phyloP scores from a whole-genome alignment of 1,140 invertebrate species.

The Chelonus insularis region DNA sequence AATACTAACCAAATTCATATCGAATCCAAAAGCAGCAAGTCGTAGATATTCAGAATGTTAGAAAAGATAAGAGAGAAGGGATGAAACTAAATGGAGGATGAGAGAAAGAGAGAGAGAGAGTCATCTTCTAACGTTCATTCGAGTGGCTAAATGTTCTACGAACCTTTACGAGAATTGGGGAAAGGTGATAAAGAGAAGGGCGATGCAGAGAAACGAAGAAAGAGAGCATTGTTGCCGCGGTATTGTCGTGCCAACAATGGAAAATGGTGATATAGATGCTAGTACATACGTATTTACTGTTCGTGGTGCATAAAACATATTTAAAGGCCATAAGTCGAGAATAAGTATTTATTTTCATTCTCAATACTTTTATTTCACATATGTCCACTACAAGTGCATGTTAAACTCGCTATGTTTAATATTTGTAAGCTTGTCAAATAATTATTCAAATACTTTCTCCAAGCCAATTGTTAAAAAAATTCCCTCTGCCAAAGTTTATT shows the following conservation, averaged over 20 bases:
- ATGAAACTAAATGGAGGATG: not conserved
- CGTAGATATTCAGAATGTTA: constrained; percentile 2
- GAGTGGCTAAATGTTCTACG: constrained; percentile 24
- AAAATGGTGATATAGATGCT: constrained; percentile 11
- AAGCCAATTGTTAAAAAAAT: no score
- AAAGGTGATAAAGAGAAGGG: constrained; percentile 13
- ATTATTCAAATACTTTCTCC: no score
- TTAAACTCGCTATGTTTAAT: not conserved
- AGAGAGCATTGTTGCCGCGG: constrained; percentile 20
- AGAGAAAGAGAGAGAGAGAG: not conserved
- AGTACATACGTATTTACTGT: constrained; percentile 14
- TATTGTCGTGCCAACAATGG: constrained; percentile 32
- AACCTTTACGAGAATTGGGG: constrained; percentile 31
- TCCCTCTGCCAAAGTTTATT: no score
- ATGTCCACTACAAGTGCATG: not conserved
- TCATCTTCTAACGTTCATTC: constrained; percentile 24
- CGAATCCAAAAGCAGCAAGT: constrained; percentile 18
- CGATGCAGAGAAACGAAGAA: not conserved
- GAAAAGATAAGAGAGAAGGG: not conserved
- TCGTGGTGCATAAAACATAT: constrained; percentile 29
- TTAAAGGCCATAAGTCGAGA: constrained; percentile 25
- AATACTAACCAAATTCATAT: constrained; percentile 28
- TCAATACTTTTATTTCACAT: not conserved
- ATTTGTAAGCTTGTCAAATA: no score
- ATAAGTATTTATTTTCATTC: constrained; percentile 23